Percentiles rank a stretch among this genome's conserved stretches.
These are phyloP conservation scores for Anhinga anhinga DNA, from an alignment of 2,113 vertebrate species.

Conservation along the genomic window DNA sequence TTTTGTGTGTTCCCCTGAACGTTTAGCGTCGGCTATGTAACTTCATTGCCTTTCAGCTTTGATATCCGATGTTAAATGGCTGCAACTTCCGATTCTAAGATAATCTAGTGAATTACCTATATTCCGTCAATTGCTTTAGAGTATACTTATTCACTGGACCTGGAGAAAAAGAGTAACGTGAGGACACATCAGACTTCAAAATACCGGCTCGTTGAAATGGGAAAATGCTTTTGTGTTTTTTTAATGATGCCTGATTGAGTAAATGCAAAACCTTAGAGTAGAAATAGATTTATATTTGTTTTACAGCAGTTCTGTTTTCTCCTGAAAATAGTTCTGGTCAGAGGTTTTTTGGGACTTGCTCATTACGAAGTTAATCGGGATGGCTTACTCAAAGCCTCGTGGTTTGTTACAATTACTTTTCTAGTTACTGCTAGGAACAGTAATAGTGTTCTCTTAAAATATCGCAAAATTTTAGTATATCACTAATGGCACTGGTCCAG, in stretches of 20 bases:
- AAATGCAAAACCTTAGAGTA: neutral
- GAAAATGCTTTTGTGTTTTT: neutral
- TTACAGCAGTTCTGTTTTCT: neutral
- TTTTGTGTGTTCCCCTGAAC: accelerated
- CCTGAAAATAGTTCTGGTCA: neutral
- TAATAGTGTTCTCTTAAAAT: neutral
- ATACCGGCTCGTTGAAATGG: neutral
- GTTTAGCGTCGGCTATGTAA: accelerated
- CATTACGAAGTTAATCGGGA: neutral
- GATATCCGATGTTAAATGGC: accelerated
- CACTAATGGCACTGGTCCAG: neutral
- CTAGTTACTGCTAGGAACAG: neutral
- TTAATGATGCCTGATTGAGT: no score
- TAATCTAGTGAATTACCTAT: accelerated
- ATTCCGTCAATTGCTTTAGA: accelerated
- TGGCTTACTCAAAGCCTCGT: neutral
- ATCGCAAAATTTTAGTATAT: accelerated
- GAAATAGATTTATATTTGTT: neutral
- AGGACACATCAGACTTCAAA: neutral
- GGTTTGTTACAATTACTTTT: neutral
- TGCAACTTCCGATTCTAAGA: accelerated
- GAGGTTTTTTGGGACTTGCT: neutral
- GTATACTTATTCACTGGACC: accelerated
- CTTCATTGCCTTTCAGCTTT: accelerated
- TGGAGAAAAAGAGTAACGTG: neutral